Conservation (phyloP, 2,888 invertebrate species). For the Zygothrica quintamaculata region DNA sequence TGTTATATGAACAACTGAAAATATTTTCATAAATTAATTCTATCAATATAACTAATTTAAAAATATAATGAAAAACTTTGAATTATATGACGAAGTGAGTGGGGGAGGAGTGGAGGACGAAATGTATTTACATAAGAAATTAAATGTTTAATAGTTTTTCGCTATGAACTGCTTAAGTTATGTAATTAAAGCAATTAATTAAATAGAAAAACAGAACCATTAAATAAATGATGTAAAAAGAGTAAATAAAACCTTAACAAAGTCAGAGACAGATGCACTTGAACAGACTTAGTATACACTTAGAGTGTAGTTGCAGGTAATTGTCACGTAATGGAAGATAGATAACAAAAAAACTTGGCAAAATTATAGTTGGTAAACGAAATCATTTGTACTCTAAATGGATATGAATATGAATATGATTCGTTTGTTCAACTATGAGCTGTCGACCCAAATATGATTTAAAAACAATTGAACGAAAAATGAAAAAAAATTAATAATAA, state of each 20-base stretch:
- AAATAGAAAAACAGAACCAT: constrained; percentile 11
- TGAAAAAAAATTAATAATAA: background rate
- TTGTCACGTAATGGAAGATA: too few relatives aligned
- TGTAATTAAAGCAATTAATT: constrained; percentile 19
- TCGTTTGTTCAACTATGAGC: constrained; percentile 1
- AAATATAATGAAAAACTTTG: too few relatives aligned
- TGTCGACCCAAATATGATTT: constrained; percentile 24
- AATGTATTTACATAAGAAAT: too few relatives aligned
- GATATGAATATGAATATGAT: constrained; percentile 9
- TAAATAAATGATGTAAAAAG: constrained; percentile 3
- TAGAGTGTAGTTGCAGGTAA: too few relatives aligned
- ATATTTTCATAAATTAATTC: too few relatives aligned
- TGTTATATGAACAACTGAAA: too few relatives aligned
- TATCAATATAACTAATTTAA: too few relatives aligned
- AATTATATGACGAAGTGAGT: too few relatives aligned
- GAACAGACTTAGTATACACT: too few relatives aligned
- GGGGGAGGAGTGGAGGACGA: too few relatives aligned
- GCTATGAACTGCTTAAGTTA: too few relatives aligned
- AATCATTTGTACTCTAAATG: background rate
- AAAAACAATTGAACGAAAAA: constrained; percentile 30
- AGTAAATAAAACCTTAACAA: background rate
- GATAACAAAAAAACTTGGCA: constrained; percentile 2
- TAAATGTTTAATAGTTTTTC: too few relatives aligned
- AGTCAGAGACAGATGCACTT: background rate
- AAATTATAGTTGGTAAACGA: background rate